These are phyloP conservation scores for Labroides dimidiatus DNA, from an alignment of 2,797 vertebrate genomes.

Conservation along the genomic window DNA sequence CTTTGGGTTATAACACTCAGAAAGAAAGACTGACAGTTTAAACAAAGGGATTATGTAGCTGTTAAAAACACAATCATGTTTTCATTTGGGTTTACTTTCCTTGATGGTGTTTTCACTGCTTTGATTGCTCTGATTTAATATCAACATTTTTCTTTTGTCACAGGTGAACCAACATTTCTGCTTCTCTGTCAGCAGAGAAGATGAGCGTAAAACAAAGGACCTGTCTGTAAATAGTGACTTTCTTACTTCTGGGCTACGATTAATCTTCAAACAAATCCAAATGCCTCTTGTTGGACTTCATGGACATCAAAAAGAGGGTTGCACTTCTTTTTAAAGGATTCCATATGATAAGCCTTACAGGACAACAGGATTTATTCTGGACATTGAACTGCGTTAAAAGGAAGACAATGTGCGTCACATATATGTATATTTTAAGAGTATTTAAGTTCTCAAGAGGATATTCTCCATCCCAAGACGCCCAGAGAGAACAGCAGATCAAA, in stretches of 20 bases:
- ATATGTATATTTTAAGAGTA: slow-evolving; percentile 62
- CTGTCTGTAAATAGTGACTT: slow-evolving; percentile 79
- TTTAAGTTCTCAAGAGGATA: slow-evolving; percentile 27
- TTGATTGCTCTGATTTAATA: slow-evolving; percentile 27
- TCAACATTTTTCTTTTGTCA: slow-evolving; percentile 18
- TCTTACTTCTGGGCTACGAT: slow-evolving; percentile 61
- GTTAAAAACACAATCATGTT: not conserved
- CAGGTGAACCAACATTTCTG: slow-evolving; percentile 54
- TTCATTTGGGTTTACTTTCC: no score
- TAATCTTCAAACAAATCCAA: slow-evolving; percentile 55
- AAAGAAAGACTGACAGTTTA: not conserved
- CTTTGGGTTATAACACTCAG: not conserved
- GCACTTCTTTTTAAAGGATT: slow-evolving; percentile 51
- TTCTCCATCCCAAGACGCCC: slow-evolving; percentile 26
- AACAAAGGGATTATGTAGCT: not conserved
- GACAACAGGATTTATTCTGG: slow-evolving; percentile 62
- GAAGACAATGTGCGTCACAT: slow-evolving; percentile 70
- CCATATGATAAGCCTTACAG: slow-evolving; percentile 53
- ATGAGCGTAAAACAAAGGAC: slow-evolving; percentile 46
- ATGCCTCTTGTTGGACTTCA: slow-evolving; percentile 55
- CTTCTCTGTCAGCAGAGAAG: slow-evolving; percentile 37
- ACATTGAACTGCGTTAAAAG: slow-evolving; percentile 74
- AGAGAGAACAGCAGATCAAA: slow-evolving; percentile 24
- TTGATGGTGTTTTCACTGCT: not conserved
- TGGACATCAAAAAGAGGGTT: slow-evolving; percentile 47